Base-by-base conservation (phyloP, 2,113 vertebrate genomes). In the Indicator indicator region DNA sequence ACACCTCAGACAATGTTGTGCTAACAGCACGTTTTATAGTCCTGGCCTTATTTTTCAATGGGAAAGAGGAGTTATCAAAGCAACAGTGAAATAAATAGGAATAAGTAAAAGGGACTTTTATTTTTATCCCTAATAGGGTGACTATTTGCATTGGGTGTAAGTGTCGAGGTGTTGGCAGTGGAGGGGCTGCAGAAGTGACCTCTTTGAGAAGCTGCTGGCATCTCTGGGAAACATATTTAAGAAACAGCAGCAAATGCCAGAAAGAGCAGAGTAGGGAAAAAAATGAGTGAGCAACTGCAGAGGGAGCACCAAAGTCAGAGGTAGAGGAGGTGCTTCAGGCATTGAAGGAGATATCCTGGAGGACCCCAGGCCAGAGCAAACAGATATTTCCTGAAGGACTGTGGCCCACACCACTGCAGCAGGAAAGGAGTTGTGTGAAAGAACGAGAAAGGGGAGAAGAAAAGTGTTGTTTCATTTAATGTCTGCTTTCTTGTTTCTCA, bases 391-490 rank as follows among this genome's bases (percentile, higher is more conserved):
- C 40, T 70, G 28, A 26, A 83, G 58, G 20, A 36, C 16, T 77
- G 24, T 20, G 33, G 19, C 11, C 16, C 64, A 32, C 5, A 32
- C 11, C 1, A 2, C 27, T 71, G 15, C 0, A 2, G 4, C 6
- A 9, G 8, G 20, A 81, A 18, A 40, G 19, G 59, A n/a, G 5
- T 23, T 72, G 3, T 67, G 14, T 48, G 46, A 67, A 67, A 50
- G 36, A 48, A 24, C 32, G 28, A n/a, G 21, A 54, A 77, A 73
- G 17, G 9, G 7, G 4, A 9, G 9, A 64, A 23, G 23, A 59
- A 24, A 38, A 42, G 14, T 17, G 13, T 33, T 56, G 3, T 33
- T 80, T 55, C 80, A 40, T 79, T 55, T 85, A 40, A 48, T 40
- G 11, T 60, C 73, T 73, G 15, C 15, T 12, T 30, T 83, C 42